Evolutionary conservation across 2,888 invertebrate species (phyloP).

Genomic region (Cremastinae sp.): DNA sequence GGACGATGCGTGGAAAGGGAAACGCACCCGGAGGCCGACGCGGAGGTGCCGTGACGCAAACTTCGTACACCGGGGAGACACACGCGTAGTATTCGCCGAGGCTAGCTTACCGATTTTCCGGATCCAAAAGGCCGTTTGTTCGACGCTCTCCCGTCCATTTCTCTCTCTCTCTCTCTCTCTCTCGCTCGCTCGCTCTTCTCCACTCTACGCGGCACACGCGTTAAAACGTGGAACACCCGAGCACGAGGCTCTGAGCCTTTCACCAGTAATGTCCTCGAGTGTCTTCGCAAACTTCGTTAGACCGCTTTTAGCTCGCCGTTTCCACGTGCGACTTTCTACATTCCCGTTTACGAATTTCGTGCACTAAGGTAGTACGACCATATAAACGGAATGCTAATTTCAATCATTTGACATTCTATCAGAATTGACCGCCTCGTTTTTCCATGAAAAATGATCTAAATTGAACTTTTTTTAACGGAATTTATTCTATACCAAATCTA

Average conservation of each 20-base stretch:
- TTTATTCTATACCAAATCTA: too few species aligned
- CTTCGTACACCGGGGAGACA: slow-evolving; percentile 26
- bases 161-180: slow-evolving; percentile 22
- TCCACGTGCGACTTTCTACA: slow-evolving; percentile 38
- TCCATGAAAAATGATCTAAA: too few species aligned
- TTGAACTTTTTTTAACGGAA: not conserved
- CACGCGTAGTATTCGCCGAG: not conserved
- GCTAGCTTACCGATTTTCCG: slow-evolving; percentile 43
- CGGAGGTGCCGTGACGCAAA: slow-evolving; percentile 54
- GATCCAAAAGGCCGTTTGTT: slow-evolving; percentile 46
- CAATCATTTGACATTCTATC: too few species aligned
- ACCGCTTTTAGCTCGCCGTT: slow-evolving; percentile 55
- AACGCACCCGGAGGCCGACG: slow-evolving; percentile 33
- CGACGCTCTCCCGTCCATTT: slow-evolving; percentile 15
- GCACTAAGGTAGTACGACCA: not conserved
- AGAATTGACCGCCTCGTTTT: too few species aligned
- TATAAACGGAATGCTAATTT: not conserved
- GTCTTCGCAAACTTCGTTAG: slow-evolving; percentile 78
- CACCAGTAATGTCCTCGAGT: slow-evolving; percentile 73
- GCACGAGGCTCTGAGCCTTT: slow-evolving; percentile 3
- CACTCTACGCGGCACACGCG: slow-evolving; percentile 22
- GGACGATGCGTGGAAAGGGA: slow-evolving; percentile 51
- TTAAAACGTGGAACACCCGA: slow-evolving; percentile 26
- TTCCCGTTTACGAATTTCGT: not conserved
- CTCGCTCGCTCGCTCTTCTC: slow-evolving; percentile 7